Evolutionary conservation across 1,140 invertebrate genomes (phyloP).

Genomic region (Pseudomyrmex concolor): DNA sequence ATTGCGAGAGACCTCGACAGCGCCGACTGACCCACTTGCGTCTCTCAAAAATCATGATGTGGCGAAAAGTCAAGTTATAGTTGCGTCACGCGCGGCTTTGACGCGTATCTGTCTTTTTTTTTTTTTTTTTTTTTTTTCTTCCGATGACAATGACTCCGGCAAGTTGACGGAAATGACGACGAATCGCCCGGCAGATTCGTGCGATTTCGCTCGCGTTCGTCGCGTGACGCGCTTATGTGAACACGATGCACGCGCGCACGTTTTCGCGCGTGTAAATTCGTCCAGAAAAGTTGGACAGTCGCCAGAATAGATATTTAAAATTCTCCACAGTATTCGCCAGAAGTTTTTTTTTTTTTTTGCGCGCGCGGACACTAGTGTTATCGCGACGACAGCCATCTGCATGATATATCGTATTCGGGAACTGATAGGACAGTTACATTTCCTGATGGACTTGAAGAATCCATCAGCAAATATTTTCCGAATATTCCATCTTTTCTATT

Average conservation of each 20-base stretch:
- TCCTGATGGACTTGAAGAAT: neutral
- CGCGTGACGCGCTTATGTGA: conserved; percentile 49
- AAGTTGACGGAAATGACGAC: conserved; percentile 66
- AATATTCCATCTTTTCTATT: neutral
- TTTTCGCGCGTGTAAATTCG: conserved; percentile 74
- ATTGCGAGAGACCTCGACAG: conserved; percentile 41
- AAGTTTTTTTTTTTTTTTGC: conserved; percentile 32
- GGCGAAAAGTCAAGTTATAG: neutral
- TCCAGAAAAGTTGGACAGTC: conserved; percentile 73
- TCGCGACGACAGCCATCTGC: neutral
- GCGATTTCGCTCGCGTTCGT: neutral
- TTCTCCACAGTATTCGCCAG: conserved; percentile 65
- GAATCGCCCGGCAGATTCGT: conserved; percentile 25
- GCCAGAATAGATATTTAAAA: conserved; percentile 79
- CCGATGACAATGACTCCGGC: conserved; percentile 62
- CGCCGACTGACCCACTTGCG: conserved; percentile 60
- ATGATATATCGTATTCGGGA: neutral
- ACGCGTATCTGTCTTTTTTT: neutral
- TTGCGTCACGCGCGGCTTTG: conserved; percentile 50
- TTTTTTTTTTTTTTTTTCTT: neutral
- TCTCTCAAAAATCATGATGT: conserved; percentile 42
- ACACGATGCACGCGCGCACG: conserved; percentile 61
- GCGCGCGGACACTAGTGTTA: neutral
- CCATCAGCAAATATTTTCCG: neutral
- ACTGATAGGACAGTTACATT: neutral